Conservation (phyloP, 2,797 vertebrate species). For the Myripristis murdjan region DNA sequence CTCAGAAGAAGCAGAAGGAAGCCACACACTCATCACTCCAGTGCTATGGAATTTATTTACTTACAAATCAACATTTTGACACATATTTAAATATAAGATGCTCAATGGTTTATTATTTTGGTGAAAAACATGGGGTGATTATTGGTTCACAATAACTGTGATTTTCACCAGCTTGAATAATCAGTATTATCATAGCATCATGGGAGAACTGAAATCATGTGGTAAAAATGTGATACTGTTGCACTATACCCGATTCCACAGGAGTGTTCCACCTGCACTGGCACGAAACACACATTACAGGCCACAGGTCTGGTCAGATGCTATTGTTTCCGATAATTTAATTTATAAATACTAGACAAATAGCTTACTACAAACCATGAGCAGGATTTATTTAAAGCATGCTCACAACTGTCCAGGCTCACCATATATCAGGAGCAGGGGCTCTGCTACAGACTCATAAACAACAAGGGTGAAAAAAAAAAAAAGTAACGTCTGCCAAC, state of each 20-base stretch:
- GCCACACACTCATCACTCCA: too few relatives aligned
- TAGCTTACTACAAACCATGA: not conserved
- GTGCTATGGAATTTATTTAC: too few relatives aligned
- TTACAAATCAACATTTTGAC: too few relatives aligned
- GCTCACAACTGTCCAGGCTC: slow-evolving; percentile 1
- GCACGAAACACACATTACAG: not conserved
- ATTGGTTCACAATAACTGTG: not conserved
- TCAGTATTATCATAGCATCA: too few relatives aligned
- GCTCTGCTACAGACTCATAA: slow-evolving; percentile 15
- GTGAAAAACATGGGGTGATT: too few relatives aligned
- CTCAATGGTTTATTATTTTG: too few relatives aligned
- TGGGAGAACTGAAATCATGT: too few relatives aligned
- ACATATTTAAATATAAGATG: too few relatives aligned
- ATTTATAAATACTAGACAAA: not conserved
- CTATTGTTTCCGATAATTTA: not conserved
- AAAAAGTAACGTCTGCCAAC: slow-evolving; percentile 25
- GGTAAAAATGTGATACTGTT: not conserved
- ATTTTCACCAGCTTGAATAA: not conserved
- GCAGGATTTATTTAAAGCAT: slow-evolving; percentile 5
- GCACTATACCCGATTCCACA: too few relatives aligned
- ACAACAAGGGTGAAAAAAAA: slow-evolving; percentile 2
- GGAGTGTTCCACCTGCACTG: not conserved
- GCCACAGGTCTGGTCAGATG: not conserved
- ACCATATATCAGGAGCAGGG: not conserved
- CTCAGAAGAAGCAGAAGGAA: too few relatives aligned